phyloP scores from a whole-genome alignment of 2,113 vertebrate genomes.

The Thinocorus orbignyianus region DNA sequence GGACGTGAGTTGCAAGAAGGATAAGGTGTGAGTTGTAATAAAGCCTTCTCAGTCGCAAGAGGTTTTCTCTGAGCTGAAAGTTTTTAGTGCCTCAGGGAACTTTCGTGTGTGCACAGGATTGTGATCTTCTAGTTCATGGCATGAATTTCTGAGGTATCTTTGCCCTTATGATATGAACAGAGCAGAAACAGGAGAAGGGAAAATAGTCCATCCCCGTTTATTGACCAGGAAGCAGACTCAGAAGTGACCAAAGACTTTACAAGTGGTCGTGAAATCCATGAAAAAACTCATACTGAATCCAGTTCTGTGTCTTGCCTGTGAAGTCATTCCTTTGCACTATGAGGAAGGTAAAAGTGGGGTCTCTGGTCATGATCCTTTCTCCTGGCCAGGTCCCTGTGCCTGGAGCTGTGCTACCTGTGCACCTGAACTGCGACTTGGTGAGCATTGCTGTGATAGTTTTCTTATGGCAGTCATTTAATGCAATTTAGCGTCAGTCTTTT shows the following conservation, averaged over 20 bases:
- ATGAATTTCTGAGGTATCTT: neutral
- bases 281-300: neutral
- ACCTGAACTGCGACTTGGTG: neutral
- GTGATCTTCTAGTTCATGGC: neutral
- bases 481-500: neutral
- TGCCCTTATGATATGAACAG: neutral
- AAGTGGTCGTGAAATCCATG: neutral
- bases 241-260: neutral
- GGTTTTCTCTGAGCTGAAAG: neutral
- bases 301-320: accelerated
- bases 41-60: neutral
- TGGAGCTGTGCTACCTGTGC: neutral
- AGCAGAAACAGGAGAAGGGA: neutral
- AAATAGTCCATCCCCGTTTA: neutral
- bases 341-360: neutral
- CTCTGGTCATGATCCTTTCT: neutral
- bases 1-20: neutral
- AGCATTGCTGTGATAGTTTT: neutral
- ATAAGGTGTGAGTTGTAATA: neutral
- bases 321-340: neutral
- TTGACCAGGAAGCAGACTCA: neutral
- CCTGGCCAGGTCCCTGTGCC: neutral
- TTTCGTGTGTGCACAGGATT: neutral
- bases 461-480: slow-evolving; percentile 11
- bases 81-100: neutral